Conservation (phyloP, 2,888 invertebrate species). For the Phania funesta region DNA sequence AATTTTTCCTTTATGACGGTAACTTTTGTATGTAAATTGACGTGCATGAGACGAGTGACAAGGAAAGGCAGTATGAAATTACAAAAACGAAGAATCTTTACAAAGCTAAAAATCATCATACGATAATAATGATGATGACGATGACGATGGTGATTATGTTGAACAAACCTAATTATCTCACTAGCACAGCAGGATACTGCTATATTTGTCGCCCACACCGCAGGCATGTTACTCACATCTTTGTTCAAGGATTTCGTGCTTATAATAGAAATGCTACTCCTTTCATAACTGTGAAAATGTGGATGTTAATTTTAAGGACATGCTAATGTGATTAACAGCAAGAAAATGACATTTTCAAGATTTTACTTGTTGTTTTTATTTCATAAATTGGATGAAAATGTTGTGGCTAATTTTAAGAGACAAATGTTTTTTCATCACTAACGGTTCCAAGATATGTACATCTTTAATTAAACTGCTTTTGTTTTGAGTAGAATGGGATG, state of each 20-base stretch:
- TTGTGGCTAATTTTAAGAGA: not conserved
- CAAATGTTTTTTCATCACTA: not conserved
- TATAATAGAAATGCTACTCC: not conserved
- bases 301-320: slow-evolving; percentile 71
- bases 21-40: slow-evolving; percentile 49
- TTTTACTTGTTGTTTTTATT: slow-evolving; percentile 67
- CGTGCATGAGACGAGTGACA: not conserved
- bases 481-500: too few species aligned
- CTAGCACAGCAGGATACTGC: not conserved
- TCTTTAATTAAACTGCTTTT: too few species aligned
- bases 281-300: not conserved
- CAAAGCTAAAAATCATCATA: slow-evolving; percentile 5
- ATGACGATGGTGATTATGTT: slow-evolving; percentile 26
- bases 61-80: not conserved
- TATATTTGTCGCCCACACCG: not conserved
- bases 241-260: not conserved
- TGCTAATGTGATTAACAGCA: slow-evolving; percentile 76
- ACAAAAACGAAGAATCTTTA: not conserved
- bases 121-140: not conserved
- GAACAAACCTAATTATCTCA: not conserved
- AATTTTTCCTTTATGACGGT: slow-evolving; percentile 74
- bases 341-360: slow-evolving; percentile 71
- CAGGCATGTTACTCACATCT: not conserved
- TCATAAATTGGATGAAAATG: slow-evolving; percentile 40
- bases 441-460: too few species aligned